Conservation (phyloP, 1,140 invertebrate genomes). For the Anthonomus grandis region DNA sequence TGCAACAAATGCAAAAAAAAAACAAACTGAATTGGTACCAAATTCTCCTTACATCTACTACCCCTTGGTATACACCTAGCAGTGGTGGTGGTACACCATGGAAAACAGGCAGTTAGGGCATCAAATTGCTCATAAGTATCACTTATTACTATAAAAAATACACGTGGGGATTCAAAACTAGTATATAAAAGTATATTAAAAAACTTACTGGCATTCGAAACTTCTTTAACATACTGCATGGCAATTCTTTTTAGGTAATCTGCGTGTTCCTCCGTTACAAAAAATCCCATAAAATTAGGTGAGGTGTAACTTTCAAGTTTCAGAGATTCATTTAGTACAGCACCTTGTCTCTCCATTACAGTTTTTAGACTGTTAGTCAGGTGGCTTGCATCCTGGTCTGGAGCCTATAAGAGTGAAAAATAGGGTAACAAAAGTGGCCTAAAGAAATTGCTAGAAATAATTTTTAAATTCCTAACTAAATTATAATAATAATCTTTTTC, state of each 20-base stretch:
- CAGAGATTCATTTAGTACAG: conserved; percentile 58
- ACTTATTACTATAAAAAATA: conserved; percentile 51
- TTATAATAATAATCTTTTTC: too few relatives aligned
- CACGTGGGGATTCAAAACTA: conserved; percentile 18
- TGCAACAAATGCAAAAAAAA: conserved; percentile 3
- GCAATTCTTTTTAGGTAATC: conserved; percentile 72
- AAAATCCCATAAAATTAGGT: conserved; percentile 83
- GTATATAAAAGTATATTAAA: too few relatives aligned
- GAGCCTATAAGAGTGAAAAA: conserved; percentile 64
- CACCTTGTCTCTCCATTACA: conserved; percentile 64
- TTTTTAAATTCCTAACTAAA: too few relatives aligned
- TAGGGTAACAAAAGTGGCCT: too few relatives aligned
- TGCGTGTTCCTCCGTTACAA: conserved; percentile 74
- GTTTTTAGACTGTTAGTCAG: conserved; percentile 63
- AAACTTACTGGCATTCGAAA: conserved; percentile 69
- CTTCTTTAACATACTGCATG: conserved; percentile 72
- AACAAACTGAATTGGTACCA: conserved; percentile 1
- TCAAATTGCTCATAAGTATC: conserved; percentile 68
- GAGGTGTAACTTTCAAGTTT: conserved; percentile 78
- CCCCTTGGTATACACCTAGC: conserved; percentile 49
- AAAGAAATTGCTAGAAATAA: too few relatives aligned
- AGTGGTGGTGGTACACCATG: conserved; percentile 60
- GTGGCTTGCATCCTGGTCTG: conserved; percentile 66
- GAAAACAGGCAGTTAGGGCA: conserved; percentile 66
- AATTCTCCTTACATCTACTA: conserved; percentile 48